Evolutionary conservation across 2,888 invertebrate species (phyloP).

Genomic region (Coenonympha arcania): DNA sequence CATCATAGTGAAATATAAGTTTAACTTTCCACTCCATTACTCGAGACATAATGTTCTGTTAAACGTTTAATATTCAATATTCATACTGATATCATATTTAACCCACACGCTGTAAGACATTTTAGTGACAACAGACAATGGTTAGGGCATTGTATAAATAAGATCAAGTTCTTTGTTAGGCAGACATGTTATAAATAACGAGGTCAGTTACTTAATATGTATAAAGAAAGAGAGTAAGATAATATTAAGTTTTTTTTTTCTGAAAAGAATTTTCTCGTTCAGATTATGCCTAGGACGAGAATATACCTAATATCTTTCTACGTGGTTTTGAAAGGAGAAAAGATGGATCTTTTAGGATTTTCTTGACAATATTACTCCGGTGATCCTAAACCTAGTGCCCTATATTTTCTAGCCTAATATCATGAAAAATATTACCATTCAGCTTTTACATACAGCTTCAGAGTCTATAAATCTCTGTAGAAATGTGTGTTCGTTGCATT

Average conservation of each 20-base stretch:
- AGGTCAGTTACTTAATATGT: not conserved
- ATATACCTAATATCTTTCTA: not conserved
- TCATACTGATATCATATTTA: no score
- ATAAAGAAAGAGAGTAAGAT: no score
- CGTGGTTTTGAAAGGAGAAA: not conserved
- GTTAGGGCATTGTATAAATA: no score
- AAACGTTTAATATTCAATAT: not conserved
- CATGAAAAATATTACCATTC: not conserved
- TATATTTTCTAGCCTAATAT: not conserved
- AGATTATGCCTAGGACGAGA: constrained; percentile 1
- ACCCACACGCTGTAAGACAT: no score
- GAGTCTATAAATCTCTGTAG: no score
- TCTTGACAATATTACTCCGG: not conserved
- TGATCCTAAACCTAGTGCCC: not conserved
- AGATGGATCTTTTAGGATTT: not conserved
- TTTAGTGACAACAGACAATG: no score
- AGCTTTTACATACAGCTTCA: not conserved
- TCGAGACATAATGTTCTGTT: not conserved
- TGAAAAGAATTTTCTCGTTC: constrained; percentile 2
- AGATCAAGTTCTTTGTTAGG: no score
- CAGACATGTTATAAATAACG: not conserved
- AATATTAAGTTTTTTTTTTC: constrained; percentile 2
- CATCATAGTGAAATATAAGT: constrained; percentile 27
- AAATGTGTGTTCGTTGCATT: no score
- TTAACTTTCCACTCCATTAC: not conserved